Evolutionary conservation across 2,888 invertebrate species (phyloP).

Genomic region (Megastigmus dorsalis): DNA sequence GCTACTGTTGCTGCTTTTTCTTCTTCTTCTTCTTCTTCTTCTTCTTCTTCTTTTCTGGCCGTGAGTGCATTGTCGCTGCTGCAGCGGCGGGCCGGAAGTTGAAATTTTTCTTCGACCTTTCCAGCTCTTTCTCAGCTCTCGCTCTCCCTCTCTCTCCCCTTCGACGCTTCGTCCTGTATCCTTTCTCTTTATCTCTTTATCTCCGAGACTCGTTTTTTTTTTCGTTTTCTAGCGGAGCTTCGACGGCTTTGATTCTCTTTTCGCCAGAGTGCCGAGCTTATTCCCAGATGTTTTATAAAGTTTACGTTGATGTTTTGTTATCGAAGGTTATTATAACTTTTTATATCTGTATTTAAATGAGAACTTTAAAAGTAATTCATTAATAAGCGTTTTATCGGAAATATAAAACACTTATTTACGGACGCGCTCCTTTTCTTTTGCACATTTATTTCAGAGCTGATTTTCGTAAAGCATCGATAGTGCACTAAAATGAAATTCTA

Average conservation of each 20-base stretch:
- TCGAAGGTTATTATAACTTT: no score
- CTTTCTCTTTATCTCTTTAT: not conserved
- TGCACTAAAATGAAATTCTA: no score
- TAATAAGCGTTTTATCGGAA: no score
- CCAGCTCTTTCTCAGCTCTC: not conserved
- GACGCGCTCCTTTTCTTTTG: no score
- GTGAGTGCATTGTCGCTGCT: not conserved
- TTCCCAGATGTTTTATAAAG: not conserved
- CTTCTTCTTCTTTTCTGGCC: not conserved
- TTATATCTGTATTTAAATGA: no score
- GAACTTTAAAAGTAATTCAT: no score
- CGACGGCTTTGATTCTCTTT: slow-evolving; percentile 5
- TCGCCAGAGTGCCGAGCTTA: no score
- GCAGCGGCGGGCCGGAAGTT: not conserved
- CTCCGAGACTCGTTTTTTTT: not conserved
- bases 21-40: slow-evolving; percentile 15
- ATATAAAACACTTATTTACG: no score
- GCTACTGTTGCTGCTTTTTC: no score
- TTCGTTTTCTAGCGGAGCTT: not conserved
- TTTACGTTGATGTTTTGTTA: not conserved
- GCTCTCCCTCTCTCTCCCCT: not conserved
- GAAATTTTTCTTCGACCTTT: slow-evolving; percentile 17
- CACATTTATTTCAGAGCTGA: no score
- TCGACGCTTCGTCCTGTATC: not conserved
- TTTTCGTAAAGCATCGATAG: no score